Base-by-base conservation (phyloP, 2,888 invertebrate species). In the Leucophenga maculata region DNA sequence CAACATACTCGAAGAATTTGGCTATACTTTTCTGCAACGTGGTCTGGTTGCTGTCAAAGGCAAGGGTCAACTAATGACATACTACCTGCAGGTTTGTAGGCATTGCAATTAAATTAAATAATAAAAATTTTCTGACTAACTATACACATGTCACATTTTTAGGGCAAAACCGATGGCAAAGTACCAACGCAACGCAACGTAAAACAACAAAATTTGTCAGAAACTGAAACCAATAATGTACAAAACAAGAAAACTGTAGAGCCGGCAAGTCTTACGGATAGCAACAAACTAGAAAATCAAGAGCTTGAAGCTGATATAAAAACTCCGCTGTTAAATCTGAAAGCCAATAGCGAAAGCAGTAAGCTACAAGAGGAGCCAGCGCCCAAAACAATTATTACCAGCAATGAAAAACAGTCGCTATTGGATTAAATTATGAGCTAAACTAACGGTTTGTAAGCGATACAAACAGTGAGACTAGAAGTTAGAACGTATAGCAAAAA, bases 41-140 rank as follows among this genome's bases (percentile, higher is more conserved):
- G 98, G 98, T 6, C 90, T 97, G 72, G 97, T 99, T 14, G 94
- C 95, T 54, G 98, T 99, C 59, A 99, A 99, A 89, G 98, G 98
- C 77, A 99, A 98, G 89, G 98, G 98, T 14, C 95, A 97, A 86
- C 91, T 98, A 70, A 95, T 97, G 93, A 98, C 98, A 1, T 98
- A 96, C 89, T 98, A 97, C 87, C 90, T 98, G 76, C 90, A 92
- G 86, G 93, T 93, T 77, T 91, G 91, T 85, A 88, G 13, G 3
- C 6, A 22, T 60, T n/a, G n/a, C n/a, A n/a, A n/a, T 8, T 48
- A 6, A 6, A 60, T 3, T 50, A 13, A 13, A 50, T n/a, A 50
- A 26, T 2, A n/a, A 6, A 39, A 20, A 39, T 3, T 4, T 16
- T 1, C 52, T 60, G 3, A 6, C 9, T 59, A 11, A 31, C 11